A percentile compares a stretch with the other conserved stretches of the same genome.
phyloP scores from a whole-genome alignment of 2,888 invertebrate species.

The Aporophyla lueneburgensis region DNA sequence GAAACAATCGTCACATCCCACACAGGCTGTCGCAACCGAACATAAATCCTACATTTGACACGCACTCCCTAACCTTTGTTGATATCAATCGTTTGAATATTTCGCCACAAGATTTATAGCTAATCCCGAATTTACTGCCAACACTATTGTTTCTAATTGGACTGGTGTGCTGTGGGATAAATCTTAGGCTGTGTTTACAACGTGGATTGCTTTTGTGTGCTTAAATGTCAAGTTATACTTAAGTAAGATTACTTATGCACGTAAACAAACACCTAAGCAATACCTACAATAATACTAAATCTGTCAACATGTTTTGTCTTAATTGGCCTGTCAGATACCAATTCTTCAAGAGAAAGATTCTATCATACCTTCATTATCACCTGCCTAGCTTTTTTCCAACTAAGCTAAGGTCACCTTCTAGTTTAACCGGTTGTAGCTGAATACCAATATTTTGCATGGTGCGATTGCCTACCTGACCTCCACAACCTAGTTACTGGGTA shows the following conservation, averaged over 20 bases:
- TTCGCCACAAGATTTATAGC: constrained; percentile 66
- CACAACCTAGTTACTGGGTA: no score
- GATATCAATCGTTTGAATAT: constrained; percentile 69
- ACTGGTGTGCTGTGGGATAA: constrained; percentile 36
- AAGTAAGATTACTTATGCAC: not conserved
- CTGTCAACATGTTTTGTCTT: no score
- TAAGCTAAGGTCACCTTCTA: no score
- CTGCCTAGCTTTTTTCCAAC: no score
- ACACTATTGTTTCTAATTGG: constrained; percentile 67
- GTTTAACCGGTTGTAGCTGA: no score
- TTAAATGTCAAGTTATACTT: constrained; percentile 4
- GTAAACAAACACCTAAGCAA: no score
- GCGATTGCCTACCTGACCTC: no score
- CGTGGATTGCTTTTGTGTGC: not conserved
- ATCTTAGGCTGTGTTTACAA: constrained; percentile 38
- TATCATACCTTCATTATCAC: no score
- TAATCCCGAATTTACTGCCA: constrained; percentile 57
- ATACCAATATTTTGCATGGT: no score
- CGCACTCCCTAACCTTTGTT: constrained; percentile 67
- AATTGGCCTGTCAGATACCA: no score
- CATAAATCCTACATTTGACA: constrained; percentile 74
- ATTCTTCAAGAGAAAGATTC: no score
- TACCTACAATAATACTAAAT: no score
- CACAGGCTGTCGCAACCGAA: constrained; percentile 65
- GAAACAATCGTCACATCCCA: constrained; percentile 70